Base-by-base conservation (phyloP, 2,888 invertebrate species). In the Linyphia triangularis region DNA sequence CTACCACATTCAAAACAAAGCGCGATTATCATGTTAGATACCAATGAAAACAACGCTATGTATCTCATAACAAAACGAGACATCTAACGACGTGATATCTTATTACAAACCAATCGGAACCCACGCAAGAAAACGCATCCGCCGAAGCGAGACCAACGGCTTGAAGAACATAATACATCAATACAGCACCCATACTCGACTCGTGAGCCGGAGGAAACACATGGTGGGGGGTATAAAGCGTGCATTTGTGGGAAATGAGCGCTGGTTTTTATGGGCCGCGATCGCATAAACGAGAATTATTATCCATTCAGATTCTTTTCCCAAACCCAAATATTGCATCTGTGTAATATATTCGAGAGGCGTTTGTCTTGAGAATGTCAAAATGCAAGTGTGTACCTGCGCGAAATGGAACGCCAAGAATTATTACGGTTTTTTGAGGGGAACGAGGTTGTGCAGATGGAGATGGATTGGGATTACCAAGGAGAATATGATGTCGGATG, bases 201-300 rank as follows among this genome's bases (percentile, higher is more conserved):
- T 70, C 61, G 72, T 82, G 72, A 82, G 28, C 16, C 72, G 61
- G 16, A 28, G 65, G 69, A 73, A 81, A 69, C 72, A 51, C 24
- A 73, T 40, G 43, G 40, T 65, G 72, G 33, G 72, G 33, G 24
- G 43, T 51, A 65, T 61, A 81, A 81, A 81, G 57, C 81, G 57
- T 81, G 33, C 81, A 69, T 81, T 81, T 65, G 81, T 59, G 57
- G 37, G 81, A 59, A n/a, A 59, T 59, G 83, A 65, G 30, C 40
- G 61, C 69, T 72, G 72, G 70, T 72, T 85, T 79, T 85, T 85
- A 85, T 85, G 78, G 70, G 85, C 85, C 78, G 78, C 59, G 78
- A 79, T 72, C 85, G 30, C 85, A 85, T 85, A 85, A 85, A 85
- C 70, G 69, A 85, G 78, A 85, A 51, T 79, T 85, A 85, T 85